Conservation (phyloP, 2,797 vertebrate species). For the Anguilla obscura region DNA sequence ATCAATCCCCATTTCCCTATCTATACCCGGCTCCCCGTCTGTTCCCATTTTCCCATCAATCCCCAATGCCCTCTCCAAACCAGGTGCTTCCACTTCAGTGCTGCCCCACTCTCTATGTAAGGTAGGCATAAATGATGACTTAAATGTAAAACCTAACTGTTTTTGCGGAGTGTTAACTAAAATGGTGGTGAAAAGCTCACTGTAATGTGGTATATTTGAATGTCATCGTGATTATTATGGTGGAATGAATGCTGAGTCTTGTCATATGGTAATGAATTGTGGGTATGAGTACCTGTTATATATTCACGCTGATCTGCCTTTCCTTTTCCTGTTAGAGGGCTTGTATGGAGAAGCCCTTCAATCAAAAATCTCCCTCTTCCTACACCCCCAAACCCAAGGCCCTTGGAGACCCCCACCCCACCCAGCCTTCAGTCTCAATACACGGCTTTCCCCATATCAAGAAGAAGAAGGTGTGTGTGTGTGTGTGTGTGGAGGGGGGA, state of each 20-base stretch:
- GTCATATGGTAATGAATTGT: neutral
- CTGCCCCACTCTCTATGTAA: slow-evolving; percentile 64
- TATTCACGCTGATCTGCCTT: slow-evolving; percentile 15
- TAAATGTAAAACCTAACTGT: neutral
- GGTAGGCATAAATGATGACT: slow-evolving; percentile 46
- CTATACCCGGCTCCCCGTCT: neutral
- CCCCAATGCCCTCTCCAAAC: slow-evolving; percentile 24
- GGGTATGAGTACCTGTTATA: neutral
- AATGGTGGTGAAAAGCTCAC: neutral
- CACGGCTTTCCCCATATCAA: slow-evolving; percentile 89
- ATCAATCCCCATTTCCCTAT: neutral
- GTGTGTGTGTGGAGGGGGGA: neutral
- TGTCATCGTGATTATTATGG: neutral
- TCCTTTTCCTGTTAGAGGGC: slow-evolving; percentile 64
- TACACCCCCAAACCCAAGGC: slow-evolving; percentile 65
- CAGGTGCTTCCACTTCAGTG: slow-evolving; percentile 55
- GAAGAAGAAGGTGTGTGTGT: slow-evolving; percentile 79
- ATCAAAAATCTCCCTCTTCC: slow-evolving; percentile 85
- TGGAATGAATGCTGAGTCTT: neutral
- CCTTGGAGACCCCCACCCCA: slow-evolving; percentile 81
- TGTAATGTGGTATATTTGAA: neutral
- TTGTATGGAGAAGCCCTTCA: slow-evolving; percentile 89
- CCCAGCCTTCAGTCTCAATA: slow-evolving; percentile 81
- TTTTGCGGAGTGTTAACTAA: neutral
- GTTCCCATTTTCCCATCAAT: neutral